Base-by-base conservation (phyloP, 1,140 invertebrate species). In the Grapholita molesta region DNA sequence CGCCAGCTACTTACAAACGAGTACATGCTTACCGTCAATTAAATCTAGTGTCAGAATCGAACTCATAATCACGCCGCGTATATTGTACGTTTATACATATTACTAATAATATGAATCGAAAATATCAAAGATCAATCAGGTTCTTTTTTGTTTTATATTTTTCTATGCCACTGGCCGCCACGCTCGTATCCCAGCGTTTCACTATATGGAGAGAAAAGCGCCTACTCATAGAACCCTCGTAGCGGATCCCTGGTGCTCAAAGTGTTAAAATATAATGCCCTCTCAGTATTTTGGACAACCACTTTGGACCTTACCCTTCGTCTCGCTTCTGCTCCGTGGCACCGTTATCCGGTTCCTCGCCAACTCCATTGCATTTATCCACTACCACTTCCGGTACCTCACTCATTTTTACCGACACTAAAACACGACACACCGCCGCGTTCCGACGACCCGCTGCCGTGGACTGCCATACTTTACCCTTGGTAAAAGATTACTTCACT, bases 401-500 rank as follows among this genome's bases (percentile, higher is more conserved):
- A 84, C 86, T 85, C 90, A 91, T 90, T 72, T 76, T 77, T 64
- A 72, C 78, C 52, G 21, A 52, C 73, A 80, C 77, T 69, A 72
- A 35, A 52, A 64, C 73, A 67, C 70, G 69, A 42, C 79, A 80
- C 70, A 68, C 81, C 78, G 82, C 77, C 81, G 74, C 75, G 67
- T 69, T 76, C 76, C 71, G 61, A 53, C 81, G 80, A 76, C 67
- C 70, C 74, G 74, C 72, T 77, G 79, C 70, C 75, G 76, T 74
- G 77, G 73, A 92, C 85, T 88, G 86, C 67, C 81, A 84, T 79
- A 75, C 73, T 77, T 78, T 82, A 88, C 85, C 86, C 87, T 91
- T 91, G 88, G 84, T 84, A 83, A 84, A 84, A 88, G 84, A 89
- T 88, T 89, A 87, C 83, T 80, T 83, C 82, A 85, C 83, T 84